phyloP scores from a whole-genome alignment of 2,797 vertebrate genomes.

The Melanotaenia parkinsoni region DNA sequence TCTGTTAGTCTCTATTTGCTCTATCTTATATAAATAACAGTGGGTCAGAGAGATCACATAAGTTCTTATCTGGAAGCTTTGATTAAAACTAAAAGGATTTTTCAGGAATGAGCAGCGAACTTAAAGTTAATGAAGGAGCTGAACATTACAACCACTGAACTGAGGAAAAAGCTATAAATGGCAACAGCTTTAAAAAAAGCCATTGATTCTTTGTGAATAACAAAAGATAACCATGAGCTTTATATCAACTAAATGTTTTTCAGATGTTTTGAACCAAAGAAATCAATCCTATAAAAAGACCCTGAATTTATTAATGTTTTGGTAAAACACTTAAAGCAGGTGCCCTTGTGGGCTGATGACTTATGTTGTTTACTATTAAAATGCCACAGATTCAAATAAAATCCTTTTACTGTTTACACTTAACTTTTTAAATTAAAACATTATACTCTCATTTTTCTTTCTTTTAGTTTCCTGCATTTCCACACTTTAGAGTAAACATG shows the following conservation, averaged over 20 bases:
- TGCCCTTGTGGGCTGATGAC: background rate
- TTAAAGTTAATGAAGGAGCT: background rate
- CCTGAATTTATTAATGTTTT: background rate
- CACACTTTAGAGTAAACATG: background rate
- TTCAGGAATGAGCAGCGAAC: background rate
- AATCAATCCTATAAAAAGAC: conserved; percentile 3
- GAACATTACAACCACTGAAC: conserved; percentile 8
- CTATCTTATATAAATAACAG: background rate
- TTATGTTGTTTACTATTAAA: background rate
- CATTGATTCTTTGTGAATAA: conserved; percentile 9
- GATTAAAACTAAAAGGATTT: background rate
- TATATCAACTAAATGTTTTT: conserved; percentile 16
- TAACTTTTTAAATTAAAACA: background rate
- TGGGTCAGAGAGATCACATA: background rate
- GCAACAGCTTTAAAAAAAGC: background rate
- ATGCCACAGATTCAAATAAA: background rate
- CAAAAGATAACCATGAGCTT: conserved; percentile 1
- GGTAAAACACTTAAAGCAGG: too few relatives aligned
- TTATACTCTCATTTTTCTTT: background rate
- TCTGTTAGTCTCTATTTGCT: background rate
- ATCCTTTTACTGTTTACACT: background rate
- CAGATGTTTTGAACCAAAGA: conserved; percentile 1
- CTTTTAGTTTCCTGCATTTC: background rate
- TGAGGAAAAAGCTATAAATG: conserved; percentile 1
- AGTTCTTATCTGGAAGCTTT: background rate